Evolutionary conservation across 2,113 vertebrate genomes (phyloP), one percentile per base, ranked within the genome.

Genomic region (Tonatia bakeri): DNA sequence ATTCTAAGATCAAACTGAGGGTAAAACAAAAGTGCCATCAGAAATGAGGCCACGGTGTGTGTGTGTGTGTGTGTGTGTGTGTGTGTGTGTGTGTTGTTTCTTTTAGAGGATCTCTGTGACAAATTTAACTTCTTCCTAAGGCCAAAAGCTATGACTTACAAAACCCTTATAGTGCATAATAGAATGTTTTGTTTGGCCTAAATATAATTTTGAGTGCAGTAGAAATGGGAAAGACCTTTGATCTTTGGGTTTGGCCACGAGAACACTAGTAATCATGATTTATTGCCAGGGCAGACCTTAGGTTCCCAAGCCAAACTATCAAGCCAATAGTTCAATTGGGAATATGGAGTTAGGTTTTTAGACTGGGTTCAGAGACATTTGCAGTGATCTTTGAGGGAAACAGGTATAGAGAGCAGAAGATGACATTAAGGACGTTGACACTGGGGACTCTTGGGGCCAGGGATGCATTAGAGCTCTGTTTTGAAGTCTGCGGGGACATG

Each of bases 161-260:
- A 79, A 22, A 50, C 36, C n/a, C 38, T 95, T 88, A n/a, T 7
- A 54, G 26, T 31, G 17, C 47, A 24, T 54, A 88, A 43, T 19
- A 54, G 72, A 76, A 92, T 96, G 47, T 92, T 93, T 96, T 67
- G 5, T 91, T 97, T 97, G 90, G 95, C 47, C 20, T 45, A 72
- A 93, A 36, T 65, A 50, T 16, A 17, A 75, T 83, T 61, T 81
- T 65, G 26, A 91, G 83, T 87, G 70, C 84, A 65, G 24, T 56
- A 65, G 79, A 80, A 67, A 93, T 38, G 52, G 22, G n/a, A 86
- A 92, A 75, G 77, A 38, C 15, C 67, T 76, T 61, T 64, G 64
- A 47, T 28, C 65, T 94, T 95, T 89, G 65, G 70, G 45, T 85
- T 92, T 94, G 75, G 65, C 81, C 59, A 52, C 13, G 45, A 54